Percentiles rank a stretch among this genome's conserved stretches.
Evolutionary conservation across 1,140 invertebrate genomes (phyloP).

Genomic region (Ceratosolen fusciceps): DNA sequence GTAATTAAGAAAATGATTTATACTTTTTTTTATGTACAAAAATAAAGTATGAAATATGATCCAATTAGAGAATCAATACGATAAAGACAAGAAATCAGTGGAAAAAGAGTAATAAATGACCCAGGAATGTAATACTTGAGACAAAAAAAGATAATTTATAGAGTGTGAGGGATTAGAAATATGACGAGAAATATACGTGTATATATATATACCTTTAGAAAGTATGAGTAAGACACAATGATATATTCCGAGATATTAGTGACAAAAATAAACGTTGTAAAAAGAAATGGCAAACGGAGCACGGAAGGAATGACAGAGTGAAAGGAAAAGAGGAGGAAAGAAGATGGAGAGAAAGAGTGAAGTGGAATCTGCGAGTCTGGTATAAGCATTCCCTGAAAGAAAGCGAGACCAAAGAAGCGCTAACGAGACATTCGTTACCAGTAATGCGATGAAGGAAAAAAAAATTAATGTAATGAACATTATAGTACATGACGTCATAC

Average conservation of each 20-base stretch:
- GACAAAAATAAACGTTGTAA: neutral
- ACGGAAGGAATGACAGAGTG: no score
- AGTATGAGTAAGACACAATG: neutral
- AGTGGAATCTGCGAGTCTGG: neutral
- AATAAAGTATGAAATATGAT: slow-evolving; percentile 33
- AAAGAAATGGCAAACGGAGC: neutral
- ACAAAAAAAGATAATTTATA: neutral
- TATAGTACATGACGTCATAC: neutral
- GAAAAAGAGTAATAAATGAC: neutral
- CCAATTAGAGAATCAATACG: neutral
- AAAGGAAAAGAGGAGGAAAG: neutral
- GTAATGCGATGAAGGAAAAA: neutral
- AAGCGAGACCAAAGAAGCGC: slow-evolving; percentile 12
- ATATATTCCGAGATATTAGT: neutral
- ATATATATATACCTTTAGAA: neutral
- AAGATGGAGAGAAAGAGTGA: neutral
- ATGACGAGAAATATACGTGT: neutral
- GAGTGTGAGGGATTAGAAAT: neutral
- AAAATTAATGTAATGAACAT: slow-evolving; percentile 15
- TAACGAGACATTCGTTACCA: slow-evolving; percentile 16
- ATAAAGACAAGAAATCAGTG: slow-evolving; percentile 23
- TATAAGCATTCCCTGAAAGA: slow-evolving; percentile 34
- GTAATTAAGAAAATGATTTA: neutral
- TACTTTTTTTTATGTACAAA: neutral
- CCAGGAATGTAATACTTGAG: neutral